Evolutionary conservation across 2,797 vertebrate species (phyloP).

Genomic region (Spea hammondii): DNA sequence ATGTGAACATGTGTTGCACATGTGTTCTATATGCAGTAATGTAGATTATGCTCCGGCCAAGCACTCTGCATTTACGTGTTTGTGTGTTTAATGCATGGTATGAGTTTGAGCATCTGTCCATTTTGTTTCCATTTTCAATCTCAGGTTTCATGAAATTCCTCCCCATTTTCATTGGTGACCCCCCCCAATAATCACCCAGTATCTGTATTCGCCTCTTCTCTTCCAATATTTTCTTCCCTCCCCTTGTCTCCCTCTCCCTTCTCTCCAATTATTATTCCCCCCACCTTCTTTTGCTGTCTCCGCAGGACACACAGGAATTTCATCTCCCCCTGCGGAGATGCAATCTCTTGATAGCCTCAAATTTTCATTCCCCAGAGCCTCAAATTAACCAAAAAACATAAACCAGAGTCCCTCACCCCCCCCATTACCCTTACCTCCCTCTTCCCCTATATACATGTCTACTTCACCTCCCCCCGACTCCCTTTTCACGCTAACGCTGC

Average conservation of each 20-base stretch:
- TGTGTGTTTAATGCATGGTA: background rate
- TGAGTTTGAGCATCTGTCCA: background rate
- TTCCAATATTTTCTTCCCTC: background rate
- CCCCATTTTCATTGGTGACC: background rate
- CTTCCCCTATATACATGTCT: constrained; percentile 21
- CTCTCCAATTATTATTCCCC: constrained; percentile 7
- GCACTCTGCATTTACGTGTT: constrained; percentile 18
- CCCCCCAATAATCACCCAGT: background rate
- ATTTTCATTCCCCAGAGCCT: constrained; percentile 46
- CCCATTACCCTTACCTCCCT: constrained; percentile 26
- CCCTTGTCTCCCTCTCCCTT: constrained; percentile 5
- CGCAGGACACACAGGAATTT: constrained; percentile 45
- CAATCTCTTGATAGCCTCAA: constrained; percentile 47
- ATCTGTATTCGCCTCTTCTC: background rate
- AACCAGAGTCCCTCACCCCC: constrained; percentile 35
- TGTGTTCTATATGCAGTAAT: constrained; percentile 18
- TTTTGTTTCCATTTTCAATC: background rate
- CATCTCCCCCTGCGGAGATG: constrained; percentile 39
- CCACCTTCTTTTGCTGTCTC: constrained; percentile 5
- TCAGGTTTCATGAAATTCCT: background rate
- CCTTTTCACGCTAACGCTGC: background rate
- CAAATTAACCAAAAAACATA: constrained; percentile 46
- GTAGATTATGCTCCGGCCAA: constrained; percentile 10
- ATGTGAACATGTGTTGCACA: constrained; percentile 41
- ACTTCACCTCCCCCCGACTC: constrained; percentile 9